A percentile compares a stretch with the other conserved stretches of the same genome.
Conservation (phyloP, 2,113 vertebrate genomes). For the Xiphophorus couchianus region DNA sequence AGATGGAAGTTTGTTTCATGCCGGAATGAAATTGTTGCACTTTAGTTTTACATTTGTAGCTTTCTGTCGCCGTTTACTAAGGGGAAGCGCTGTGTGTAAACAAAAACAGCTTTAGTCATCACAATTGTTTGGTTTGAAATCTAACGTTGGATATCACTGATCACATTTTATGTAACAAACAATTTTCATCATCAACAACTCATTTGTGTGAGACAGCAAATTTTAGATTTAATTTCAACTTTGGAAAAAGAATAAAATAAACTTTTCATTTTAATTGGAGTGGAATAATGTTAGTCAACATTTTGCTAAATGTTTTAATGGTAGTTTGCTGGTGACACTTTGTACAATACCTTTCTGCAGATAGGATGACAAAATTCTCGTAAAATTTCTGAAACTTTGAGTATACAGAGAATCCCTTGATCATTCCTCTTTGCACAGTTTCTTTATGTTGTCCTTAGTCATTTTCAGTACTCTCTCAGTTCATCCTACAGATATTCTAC, state of each 20-base stretch:
- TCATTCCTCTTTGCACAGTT: not conserved
- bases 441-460: not conserved
- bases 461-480: not conserved
- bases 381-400: not conserved
- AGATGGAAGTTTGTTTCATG: not conserved
- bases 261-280: not conserved
- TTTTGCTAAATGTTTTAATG: not conserved
- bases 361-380: not conserved
- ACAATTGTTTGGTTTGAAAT: not conserved
- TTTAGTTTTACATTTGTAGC: conserved; percentile 8
- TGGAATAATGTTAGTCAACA: not conserved
- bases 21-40: not conserved
- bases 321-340: not conserved
- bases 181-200: not conserved
- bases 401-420: not conserved
- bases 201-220: not conserved
- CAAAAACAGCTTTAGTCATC: not conserved
- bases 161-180: not conserved
- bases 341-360: not conserved
- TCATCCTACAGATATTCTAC: too few relatives aligned
- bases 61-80: not conserved
- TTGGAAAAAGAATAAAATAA: not conserved
- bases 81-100: not conserved
- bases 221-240: not conserved
- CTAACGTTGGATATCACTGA: not conserved